Conservation (phyloP, 30 jellyfish, hydroid and myxozoan species). For the Morbakka virulenta region DNA sequence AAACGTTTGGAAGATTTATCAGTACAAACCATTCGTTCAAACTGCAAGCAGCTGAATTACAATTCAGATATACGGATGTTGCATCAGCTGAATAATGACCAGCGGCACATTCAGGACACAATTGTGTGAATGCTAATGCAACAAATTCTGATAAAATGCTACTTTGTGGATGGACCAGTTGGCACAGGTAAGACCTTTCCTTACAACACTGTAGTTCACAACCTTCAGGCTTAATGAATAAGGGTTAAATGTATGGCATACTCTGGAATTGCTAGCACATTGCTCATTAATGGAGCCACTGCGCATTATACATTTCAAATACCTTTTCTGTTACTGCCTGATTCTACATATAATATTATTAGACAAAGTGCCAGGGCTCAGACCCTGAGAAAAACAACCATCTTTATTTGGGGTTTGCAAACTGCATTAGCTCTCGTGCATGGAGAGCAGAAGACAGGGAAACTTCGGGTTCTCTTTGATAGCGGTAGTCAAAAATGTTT, state of each 20-base stretch:
- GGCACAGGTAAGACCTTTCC: conserved; percentile 51
- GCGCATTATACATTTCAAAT: conserved; percentile 23
- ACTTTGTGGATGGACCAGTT: conserved; percentile 16
- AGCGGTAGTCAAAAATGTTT: too few relatives aligned
- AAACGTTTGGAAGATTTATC: too few relatives aligned
- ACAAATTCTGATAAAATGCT: background rate
- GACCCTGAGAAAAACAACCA: background rate
- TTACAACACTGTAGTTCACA: conserved; percentile 3
- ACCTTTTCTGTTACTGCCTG: conserved; percentile 7
- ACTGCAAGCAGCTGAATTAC: too few relatives aligned
- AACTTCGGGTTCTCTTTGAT: too few relatives aligned
- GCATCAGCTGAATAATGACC: background rate
- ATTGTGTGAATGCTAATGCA: background rate
- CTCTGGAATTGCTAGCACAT: conserved; percentile 29
- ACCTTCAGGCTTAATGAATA: background rate
- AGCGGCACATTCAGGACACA: background rate
- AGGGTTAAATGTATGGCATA: conserved; percentile 7
- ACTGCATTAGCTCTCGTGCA: too few relatives aligned
- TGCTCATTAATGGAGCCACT: conserved; percentile 34
- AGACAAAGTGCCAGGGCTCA: conserved; percentile 20
- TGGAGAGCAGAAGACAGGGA: too few relatives aligned
- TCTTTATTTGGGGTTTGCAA: too few relatives aligned
- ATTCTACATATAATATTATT: conserved; percentile 12
- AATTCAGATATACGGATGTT: too few relatives aligned
- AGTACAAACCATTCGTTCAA: too few relatives aligned